Conservation (phyloP, 2,888 invertebrate species). For the Elgonia sp. region DNA sequence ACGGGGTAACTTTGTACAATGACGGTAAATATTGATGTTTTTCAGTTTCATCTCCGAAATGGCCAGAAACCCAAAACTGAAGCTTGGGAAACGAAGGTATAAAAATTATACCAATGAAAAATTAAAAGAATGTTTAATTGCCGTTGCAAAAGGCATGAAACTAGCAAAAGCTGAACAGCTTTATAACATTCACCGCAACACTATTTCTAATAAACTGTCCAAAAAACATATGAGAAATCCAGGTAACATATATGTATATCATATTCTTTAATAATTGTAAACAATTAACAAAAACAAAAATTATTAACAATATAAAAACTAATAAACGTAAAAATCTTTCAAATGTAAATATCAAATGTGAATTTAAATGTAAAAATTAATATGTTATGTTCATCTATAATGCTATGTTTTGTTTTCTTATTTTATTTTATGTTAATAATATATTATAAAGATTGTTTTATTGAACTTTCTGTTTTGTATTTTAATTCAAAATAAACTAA, state of each 20-base stretch:
- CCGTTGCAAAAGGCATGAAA: no score
- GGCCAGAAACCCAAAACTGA: no score
- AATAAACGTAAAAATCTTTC: background rate
- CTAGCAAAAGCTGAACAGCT: no score
- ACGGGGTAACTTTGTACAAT: no score
- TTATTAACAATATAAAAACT: background rate
- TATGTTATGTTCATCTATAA: background rate
- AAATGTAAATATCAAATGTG: background rate
- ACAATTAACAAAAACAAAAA: background rate
- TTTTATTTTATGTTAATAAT: conserved; percentile 11
- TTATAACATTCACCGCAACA: no score
- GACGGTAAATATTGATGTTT: no score
- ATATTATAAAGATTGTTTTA: conserved; percentile 14
- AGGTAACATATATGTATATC: background rate
- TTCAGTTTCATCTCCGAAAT: no score
- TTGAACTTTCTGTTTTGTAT: conserved; percentile 1
- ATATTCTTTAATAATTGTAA: conserved; percentile 1
- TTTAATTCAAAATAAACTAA: conserved; percentile 14
- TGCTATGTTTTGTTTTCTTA: conserved; percentile 4
- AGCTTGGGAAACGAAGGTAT: no score
- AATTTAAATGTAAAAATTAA: background rate
- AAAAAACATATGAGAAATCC: no score
- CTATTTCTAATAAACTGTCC: no score
- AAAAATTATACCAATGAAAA: no score
- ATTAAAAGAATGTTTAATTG: no score